Base-by-base conservation (phyloP, 92 coral and sea anemone genomes). In the Pocillopora meandrina region DNA sequence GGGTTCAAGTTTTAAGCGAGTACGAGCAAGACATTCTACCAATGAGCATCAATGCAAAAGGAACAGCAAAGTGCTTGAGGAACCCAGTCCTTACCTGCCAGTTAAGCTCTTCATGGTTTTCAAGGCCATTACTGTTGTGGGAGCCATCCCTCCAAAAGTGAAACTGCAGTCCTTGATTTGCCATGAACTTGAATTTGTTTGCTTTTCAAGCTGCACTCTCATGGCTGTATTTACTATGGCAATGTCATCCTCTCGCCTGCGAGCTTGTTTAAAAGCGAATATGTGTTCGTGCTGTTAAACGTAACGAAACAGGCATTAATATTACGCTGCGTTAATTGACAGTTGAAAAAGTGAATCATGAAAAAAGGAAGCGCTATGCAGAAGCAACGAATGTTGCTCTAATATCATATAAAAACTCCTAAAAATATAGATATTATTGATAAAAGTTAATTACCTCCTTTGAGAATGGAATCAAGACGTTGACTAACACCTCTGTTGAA, bases 141-240 rank as follows among this genome's bases (percentile, higher is more conserved):
- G 98, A 12, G 98, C 98, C 98, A 94, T 85, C 19, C 98, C 98
- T 67, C 98, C 98, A 76, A 92, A 94, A 77, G 93, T 90, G 55
- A 94, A 85, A 70, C 89, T 81, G 61, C 95, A 94, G 15, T 92
- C 98, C 86, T 83, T 88, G 16, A 94, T 87, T 65, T 62, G 61
- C 92, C 90, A 91, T 17, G 77, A 66, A 61, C 82, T 66, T 72
- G 82, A 52, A 61, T 72, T 79, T 74, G 23, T 67, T 56, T 82
- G 77, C 52, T 59, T 84, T 49, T 82, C 93, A 31, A 94, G 84
- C 69, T 75, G 66, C 83, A 94, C 98, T 49, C 92, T 90, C 95
- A 94, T 89, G 63, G 92, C 95, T 70, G 98, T 89, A 74, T 94
- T 94, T 7, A 92, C 98, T 42, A 94, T 94, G 67, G 98, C 98